These are phyloP conservation scores for Asobara japonica DNA, from an alignment of 1,140 invertebrate species.

Conservation along the genomic window DNA sequence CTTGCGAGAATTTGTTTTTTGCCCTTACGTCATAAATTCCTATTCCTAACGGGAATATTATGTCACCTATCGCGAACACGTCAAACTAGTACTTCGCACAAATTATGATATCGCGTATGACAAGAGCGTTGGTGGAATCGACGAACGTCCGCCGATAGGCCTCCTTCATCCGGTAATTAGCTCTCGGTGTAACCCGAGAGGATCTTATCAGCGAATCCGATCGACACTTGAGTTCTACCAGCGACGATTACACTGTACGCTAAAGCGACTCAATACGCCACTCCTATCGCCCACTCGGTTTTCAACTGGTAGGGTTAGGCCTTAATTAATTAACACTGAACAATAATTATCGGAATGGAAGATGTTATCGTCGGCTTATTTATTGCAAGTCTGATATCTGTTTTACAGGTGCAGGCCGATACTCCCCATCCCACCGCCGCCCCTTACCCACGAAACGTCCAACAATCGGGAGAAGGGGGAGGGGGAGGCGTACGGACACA, in stretches of 20 bases:
- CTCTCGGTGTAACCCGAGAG: conserved; percentile 48
- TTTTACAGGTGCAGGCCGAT: not conserved
- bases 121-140: conserved; percentile 27
- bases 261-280: conserved; percentile 22
- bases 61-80: not conserved
- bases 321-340: conserved; percentile 56
- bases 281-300: not conserved
- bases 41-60: too few relatives aligned
- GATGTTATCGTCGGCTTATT: conserved; percentile 59
- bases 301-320: conserved; percentile 10
- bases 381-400: conserved; percentile 51
- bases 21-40: too few relatives aligned
- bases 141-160: conserved; percentile 53
- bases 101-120: conserved; percentile 36
- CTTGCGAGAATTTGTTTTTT: too few relatives aligned
- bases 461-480: conserved; percentile 1
- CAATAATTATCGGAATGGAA: conserved; percentile 64
- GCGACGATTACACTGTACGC: not conserved
- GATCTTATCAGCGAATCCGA: conserved; percentile 56
- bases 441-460: not conserved
- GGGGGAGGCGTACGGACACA: not conserved
- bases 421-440: not conserved
- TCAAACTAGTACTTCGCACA: not conserved
- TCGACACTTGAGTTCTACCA: conserved; percentile 35
- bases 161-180: conserved; percentile 62